Percentiles rank a stretch among this genome's conserved stretches.
phyloP scores from a whole-genome alignment of 1,140 invertebrate genomes.

The Papilio aristodemus region DNA sequence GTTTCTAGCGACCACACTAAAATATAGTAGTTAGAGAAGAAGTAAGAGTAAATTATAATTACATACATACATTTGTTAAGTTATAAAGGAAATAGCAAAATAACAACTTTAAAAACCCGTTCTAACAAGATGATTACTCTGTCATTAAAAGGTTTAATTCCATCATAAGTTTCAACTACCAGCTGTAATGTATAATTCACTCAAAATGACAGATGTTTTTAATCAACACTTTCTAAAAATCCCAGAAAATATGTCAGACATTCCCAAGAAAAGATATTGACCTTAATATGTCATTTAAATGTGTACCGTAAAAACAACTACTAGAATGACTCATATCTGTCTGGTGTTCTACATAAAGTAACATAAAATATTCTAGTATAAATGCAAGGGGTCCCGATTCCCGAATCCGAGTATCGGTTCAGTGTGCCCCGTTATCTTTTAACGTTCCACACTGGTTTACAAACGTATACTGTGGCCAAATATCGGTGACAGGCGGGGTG shows the following conservation, averaged over 20 bases:
- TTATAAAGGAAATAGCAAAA: too few relatives aligned
- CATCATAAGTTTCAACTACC: too few relatives aligned
- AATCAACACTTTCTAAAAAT: background rate
- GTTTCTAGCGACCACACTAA: background rate
- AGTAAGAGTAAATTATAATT: too few relatives aligned
- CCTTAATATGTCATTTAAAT: slow-evolving; percentile 6
- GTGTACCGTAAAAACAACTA: background rate
- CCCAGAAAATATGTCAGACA: background rate
- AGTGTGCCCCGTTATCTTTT: slow-evolving; percentile 62
- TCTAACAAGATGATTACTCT: too few relatives aligned
- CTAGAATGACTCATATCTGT: background rate
- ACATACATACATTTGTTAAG: too few relatives aligned
- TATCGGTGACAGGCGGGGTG: slow-evolving; percentile 68
- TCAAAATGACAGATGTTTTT: background rate
- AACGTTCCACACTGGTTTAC: slow-evolving; percentile 40
- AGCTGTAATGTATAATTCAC: background rate
- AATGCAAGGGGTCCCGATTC: slow-evolving; percentile 33
- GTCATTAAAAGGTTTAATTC: too few relatives aligned
- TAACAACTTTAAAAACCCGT: too few relatives aligned
- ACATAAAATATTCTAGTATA: slow-evolving; percentile 30
- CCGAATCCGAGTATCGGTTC: slow-evolving; percentile 36
- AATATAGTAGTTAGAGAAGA: background rate
- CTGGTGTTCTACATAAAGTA: slow-evolving; percentile 2
- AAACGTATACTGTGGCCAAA: slow-evolving; percentile 67
- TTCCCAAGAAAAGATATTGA: background rate